Conservation (phyloP, 2,797 vertebrate genomes). For the Lacerta bilineata region DNA sequence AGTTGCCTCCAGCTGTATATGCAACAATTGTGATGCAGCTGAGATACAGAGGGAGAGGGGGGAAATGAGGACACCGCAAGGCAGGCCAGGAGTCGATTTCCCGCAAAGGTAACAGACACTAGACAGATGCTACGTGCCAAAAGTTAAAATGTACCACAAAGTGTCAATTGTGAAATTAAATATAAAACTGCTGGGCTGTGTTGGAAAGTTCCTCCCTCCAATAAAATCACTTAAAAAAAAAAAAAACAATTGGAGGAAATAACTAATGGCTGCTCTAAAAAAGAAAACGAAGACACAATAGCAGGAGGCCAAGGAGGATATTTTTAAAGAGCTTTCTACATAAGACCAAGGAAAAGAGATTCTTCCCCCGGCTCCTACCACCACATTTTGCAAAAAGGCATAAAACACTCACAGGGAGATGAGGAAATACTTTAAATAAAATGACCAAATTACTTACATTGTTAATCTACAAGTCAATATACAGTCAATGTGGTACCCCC, state of each 20-base stretch:
- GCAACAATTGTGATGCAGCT: slow-evolving; percentile 56
- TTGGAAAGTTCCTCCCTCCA: slow-evolving; percentile 71
- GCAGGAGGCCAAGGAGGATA: neutral
- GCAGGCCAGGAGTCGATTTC: slow-evolving; percentile 65
- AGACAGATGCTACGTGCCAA: slow-evolving; percentile 72
- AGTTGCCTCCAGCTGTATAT: slow-evolving; percentile 47
- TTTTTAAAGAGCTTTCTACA: slow-evolving; percentile 29
- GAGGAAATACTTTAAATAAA: slow-evolving; percentile 51
- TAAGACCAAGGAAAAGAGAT: slow-evolving; percentile 43
- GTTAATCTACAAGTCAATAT: neutral
- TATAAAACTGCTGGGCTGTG: slow-evolving; percentile 62
- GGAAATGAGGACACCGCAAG: slow-evolving; percentile 65
- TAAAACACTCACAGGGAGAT: slow-evolving; percentile 35
- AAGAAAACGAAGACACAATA: slow-evolving; percentile 48
- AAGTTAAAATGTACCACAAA: slow-evolving; percentile 19
- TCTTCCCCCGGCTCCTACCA: slow-evolving; percentile 18
- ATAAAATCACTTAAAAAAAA: slow-evolving; percentile 67
- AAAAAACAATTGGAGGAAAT: slow-evolving; percentile 76
- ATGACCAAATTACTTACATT: slow-evolving; percentile 13
- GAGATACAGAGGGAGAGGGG: slow-evolving; percentile 62
- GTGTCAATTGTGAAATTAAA: slow-evolving; percentile 70
- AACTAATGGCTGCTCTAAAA: slow-evolving; percentile 73
- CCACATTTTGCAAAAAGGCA: slow-evolving; percentile 35
- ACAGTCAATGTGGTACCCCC: neutral
- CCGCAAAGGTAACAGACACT: slow-evolving; percentile 73